A percentile compares a stretch with the other conserved stretches of the same genome.
Conservation (phyloP, 2,888 invertebrate species). For the Junonia oenone region DNA sequence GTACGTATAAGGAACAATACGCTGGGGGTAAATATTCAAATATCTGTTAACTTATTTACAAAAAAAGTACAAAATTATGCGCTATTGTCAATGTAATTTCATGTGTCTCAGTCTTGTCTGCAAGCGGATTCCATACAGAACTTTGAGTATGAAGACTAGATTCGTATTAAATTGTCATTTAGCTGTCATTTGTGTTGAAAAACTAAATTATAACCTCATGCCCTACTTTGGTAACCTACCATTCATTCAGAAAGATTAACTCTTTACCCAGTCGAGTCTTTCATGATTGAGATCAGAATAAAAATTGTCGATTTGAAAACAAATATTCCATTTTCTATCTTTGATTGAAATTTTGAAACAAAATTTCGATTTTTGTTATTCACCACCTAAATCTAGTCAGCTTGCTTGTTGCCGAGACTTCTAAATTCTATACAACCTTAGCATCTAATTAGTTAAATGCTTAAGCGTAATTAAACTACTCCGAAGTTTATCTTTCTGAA, state of each 20-base stretch:
- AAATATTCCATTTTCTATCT: background rate
- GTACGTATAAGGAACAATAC: slow-evolving; percentile 64
- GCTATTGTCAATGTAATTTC: slow-evolving; percentile 40
- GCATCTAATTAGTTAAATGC: slow-evolving; percentile 5
- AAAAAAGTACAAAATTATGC: slow-evolving; percentile 35
- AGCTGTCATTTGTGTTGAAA: slow-evolving; percentile 36
- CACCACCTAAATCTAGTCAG: background rate
- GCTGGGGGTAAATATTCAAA: slow-evolving; percentile 27
- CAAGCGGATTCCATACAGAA: slow-evolving; percentile 42
- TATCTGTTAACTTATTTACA: slow-evolving; percentile 35
- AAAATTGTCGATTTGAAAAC: slow-evolving; percentile 1
- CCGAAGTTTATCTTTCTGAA: slow-evolving; percentile 36
- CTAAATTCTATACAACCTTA: background rate
- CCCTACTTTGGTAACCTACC: slow-evolving; percentile 66
- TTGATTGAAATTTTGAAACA: background rate
- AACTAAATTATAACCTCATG: slow-evolving; percentile 53
- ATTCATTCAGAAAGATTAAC: slow-evolving; percentile 37
- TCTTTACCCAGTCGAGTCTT: slow-evolving; percentile 9
- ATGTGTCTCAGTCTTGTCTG: slow-evolving; percentile 53
- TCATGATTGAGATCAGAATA: slow-evolving; percentile 10
- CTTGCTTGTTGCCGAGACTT: slow-evolving; percentile 4
- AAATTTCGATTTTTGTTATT: background rate
- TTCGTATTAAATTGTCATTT: slow-evolving; percentile 54
- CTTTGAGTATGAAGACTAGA: slow-evolving; percentile 61
- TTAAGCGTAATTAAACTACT: slow-evolving; percentile 21